Conservation (phyloP, 2,113 vertebrate species). For the Tachysurus fulvidraco region DNA sequence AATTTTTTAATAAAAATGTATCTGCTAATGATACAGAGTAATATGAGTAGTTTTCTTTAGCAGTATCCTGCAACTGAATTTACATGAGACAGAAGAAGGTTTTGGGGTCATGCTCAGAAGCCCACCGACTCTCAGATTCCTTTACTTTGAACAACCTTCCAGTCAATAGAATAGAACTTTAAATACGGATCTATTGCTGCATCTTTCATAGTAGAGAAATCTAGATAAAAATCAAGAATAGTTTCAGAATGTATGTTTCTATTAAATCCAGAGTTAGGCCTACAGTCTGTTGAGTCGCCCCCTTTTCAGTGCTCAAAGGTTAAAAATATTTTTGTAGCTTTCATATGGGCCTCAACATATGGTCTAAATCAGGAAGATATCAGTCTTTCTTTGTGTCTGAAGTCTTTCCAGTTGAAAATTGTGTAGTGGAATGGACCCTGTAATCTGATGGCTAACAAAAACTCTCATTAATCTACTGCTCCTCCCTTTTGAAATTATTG, state of each 20-base stretch:
- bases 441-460: constrained; percentile 11
- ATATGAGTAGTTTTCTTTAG: not conserved
- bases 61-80: not conserved
- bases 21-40: not conserved
- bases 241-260: not conserved
- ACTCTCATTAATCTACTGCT: constrained; percentile 10
- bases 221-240: not conserved
- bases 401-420: constrained; percentile 32
- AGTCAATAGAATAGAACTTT: not conserved
- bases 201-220: not conserved
- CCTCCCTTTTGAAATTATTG: not conserved
- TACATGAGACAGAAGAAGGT: not conserved
- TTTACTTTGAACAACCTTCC: not conserved
- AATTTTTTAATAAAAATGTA: not conserved
- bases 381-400: constrained; percentile 29
- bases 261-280: not conserved
- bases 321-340: constrained; percentile 17
- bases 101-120: not conserved
- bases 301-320: not conserved
- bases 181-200: not conserved
- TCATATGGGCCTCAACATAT: constrained; percentile 33
- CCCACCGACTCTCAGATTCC: not conserved
- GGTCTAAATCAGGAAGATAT: constrained; percentile 33
- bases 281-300: not conserved
- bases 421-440: constrained; percentile 6